Evolutionary conservation across 1,140 invertebrate species (phyloP).

Genomic region (Drosophila pallidifrons): DNA sequence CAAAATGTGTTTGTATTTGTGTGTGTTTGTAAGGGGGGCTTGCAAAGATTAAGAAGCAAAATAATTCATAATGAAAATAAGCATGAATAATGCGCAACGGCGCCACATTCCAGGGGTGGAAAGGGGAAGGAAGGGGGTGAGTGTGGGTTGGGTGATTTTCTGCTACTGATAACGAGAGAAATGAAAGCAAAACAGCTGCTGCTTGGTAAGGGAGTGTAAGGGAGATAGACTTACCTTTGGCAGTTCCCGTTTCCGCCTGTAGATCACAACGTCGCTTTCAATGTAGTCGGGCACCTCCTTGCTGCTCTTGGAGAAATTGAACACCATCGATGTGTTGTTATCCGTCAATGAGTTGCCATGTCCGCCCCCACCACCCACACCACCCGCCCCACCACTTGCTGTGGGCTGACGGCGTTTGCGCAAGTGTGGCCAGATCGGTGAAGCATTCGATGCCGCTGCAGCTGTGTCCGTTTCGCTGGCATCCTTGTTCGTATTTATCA

Average conservation of each 20-base stretch:
- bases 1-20: conserved; percentile 31
- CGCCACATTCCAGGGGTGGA: conserved; percentile 45
- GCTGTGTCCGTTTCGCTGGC: conserved; percentile 84
- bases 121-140: background rate
- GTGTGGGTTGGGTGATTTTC: background rate
- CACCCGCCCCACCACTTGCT: conserved; percentile 19
- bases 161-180: conserved; percentile 30
- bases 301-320: conserved; percentile 92
- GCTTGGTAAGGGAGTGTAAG: background rate
- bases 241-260: conserved; percentile 88
- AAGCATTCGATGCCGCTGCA: conserved; percentile 45
- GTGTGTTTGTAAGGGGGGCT: conserved; percentile 16
- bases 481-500: conserved; percentile 78
- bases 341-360: conserved; percentile 13
- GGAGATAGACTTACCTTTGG: conserved; percentile 88
- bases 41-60: conserved; percentile 62
- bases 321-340: conserved; percentile 91
- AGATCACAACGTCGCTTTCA: conserved; percentile 93
- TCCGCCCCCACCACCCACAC: conserved; percentile 32
- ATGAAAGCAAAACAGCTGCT: conserved; percentile 10
- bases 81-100: conserved; percentile 76
- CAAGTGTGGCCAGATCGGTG: conserved; percentile 69
- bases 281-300: conserved; percentile 95
- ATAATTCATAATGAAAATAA: conserved; percentile 68
- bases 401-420: conserved; percentile 63